Evolutionary conservation across 2,113 vertebrate species (phyloP).

Genomic region (Gulo gulo): DNA sequence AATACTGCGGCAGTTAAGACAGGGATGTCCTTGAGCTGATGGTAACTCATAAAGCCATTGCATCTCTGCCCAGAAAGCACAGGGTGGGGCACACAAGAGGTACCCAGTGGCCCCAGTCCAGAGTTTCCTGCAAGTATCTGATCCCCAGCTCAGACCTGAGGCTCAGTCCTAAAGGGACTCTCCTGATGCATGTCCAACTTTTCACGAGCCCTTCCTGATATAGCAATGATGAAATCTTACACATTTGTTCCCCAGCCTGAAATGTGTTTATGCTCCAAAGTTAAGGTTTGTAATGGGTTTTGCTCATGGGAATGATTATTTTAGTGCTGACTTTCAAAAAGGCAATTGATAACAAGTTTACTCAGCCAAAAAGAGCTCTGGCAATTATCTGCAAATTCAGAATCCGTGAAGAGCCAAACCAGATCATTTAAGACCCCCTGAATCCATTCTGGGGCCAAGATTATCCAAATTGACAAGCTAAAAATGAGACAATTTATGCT

Average conservation of each 20-base stretch:
- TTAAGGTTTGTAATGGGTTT: slow-evolving; percentile 71
- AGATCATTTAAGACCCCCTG: slow-evolving; percentile 68
- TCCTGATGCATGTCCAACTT: background rate
- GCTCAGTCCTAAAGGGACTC: background rate
- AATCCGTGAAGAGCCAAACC: slow-evolving; percentile 57
- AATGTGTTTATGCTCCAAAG: slow-evolving; percentile 58
- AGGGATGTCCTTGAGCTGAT: background rate
- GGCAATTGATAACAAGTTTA: slow-evolving; percentile 72
- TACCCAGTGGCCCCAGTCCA: background rate
- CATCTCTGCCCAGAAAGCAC: background rate
- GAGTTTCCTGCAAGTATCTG: background rate
- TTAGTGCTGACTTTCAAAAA: slow-evolving; percentile 68
- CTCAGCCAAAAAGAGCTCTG: slow-evolving; percentile 62
- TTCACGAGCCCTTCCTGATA: background rate
- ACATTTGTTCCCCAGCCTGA: slow-evolving; percentile 1
- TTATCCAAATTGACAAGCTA: slow-evolving; percentile 69
- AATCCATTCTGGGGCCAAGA: slow-evolving; percentile 62
- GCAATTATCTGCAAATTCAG: slow-evolving; percentile 72
- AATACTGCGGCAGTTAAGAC: background rate
- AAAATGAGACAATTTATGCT: slow-evolving; percentile 65
- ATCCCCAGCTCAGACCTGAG: background rate
- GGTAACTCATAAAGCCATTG: background rate
- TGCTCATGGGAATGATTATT: slow-evolving; percentile 72
- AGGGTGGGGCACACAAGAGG: background rate
- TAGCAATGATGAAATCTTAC: slow-evolving; percentile 47